Base-by-base conservation (phyloP, 2,113 vertebrate species). In the Lamprologus lemairii region DNA sequence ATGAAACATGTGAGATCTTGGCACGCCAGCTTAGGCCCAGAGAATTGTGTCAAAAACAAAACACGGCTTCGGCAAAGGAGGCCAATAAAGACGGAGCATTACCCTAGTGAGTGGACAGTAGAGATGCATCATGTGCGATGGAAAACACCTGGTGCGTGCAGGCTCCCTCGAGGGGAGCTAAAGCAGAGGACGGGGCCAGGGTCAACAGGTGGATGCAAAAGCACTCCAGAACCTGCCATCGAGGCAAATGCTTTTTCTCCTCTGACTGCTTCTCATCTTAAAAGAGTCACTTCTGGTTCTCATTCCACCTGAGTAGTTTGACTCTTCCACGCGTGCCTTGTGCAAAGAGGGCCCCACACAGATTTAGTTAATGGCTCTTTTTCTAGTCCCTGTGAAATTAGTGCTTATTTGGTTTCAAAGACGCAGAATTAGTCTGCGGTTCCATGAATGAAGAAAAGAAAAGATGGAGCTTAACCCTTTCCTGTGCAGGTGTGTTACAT, bases 1-100 rank as follows among this genome's bases (percentile, higher is more conserved):
- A 84, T 90, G 91, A 87, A 91, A 89, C 89, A 84, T 81, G 90
- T 87, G 90, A 92, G 87, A 89, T 63, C 88, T 91, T 63, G 87
- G 87, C 85, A 80, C 13, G 83, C 85, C 2, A 35, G 47, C 81
- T 90, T 86, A 49, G 80, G 73, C 63, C 60, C 54, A 11, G 71
- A 57, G 87, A 93, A 83, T 6, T 81, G 87, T 88, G 89, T 92
- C 85, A 83, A 88, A 93, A 93, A 93, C 86, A 90, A 60, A 60
- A 60, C 57, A 60, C 51, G 60, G 84, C 82, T 87, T 55, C 7
- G 3, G 49, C 26, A 54, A 42, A 80, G 6, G 82, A 68, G 7
- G 53, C 80, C 35, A 87, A 54, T 85, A 85, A 87, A 85, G 84
- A 88, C 9, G 1, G 54, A 81, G 81, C 53, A n/a, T 92, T 53